These are phyloP conservation scores for Ptychadena robeensis DNA, from an alignment of 2,797 vertebrate genomes.

Conservation along the genomic window DNA sequence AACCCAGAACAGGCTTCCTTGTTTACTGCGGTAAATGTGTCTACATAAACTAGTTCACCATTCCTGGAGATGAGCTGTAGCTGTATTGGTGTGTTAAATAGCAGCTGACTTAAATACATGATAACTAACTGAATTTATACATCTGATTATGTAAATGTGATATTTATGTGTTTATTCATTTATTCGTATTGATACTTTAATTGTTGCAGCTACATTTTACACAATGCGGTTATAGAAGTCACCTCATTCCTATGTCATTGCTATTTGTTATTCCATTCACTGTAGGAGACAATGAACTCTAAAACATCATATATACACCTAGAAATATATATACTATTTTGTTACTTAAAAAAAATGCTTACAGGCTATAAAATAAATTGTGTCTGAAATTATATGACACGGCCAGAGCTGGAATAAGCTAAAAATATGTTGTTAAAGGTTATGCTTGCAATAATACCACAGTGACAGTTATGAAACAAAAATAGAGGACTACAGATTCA, in stretches of 20 bases:
- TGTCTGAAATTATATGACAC: conserved; percentile 22
- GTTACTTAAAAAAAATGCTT: neutral
- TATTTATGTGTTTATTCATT: too few relatives aligned
- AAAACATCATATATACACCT: neutral
- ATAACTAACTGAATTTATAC: too few relatives aligned
- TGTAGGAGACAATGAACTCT: neutral
- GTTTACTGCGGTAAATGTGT: neutral
- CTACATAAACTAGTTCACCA: neutral
- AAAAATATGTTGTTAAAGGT: conserved; percentile 41
- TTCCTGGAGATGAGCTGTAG: neutral
- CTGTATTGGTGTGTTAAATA: too few relatives aligned
- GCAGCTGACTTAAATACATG: too few relatives aligned
- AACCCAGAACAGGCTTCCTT: neutral
- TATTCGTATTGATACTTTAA: neutral
- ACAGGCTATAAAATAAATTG: conserved; percentile 18
- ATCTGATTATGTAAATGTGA: too few relatives aligned
- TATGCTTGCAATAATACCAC: conserved; percentile 26
- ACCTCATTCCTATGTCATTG: neutral
- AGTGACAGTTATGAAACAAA: conserved; percentile 26
- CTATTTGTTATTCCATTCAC: neutral
- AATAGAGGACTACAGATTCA: conserved; percentile 22
- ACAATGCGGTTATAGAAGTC: neutral
- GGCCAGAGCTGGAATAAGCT: conserved; percentile 17
- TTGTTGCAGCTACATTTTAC: neutral
- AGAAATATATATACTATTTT: neutral